A percentile compares a stretch with the other conserved stretches of the same genome.
These are phyloP conservation scores for Sturnira hondurensis DNA, from an alignment of 2,113 vertebrate species.

Conservation along the genomic window DNA sequence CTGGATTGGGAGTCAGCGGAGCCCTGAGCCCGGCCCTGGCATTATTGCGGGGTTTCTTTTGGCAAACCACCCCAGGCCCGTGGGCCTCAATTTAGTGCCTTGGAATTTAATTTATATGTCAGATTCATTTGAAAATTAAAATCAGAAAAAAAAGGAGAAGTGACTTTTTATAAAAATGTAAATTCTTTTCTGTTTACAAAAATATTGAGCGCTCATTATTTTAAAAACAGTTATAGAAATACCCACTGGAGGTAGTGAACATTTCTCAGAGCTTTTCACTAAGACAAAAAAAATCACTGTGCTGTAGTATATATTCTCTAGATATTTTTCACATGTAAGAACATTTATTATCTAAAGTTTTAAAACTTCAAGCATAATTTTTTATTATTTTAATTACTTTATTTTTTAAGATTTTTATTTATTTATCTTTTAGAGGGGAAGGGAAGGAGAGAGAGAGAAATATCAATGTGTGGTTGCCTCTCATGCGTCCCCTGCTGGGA, in stretches of 20 bases:
- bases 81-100: background rate
- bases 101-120: background rate
- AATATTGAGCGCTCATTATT: background rate
- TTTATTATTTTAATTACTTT: background rate
- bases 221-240: background rate
- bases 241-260: background rate
- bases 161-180: background rate
- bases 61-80: background rate
- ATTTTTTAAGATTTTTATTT: too few relatives aligned
- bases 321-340: background rate
- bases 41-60: background rate
- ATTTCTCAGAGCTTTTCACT: background rate
- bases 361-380: background rate
- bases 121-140: background rate
- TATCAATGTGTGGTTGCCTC: too few relatives aligned
- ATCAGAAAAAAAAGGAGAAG: constrained; percentile 22
- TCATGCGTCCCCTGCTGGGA: too few relatives aligned
- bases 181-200: background rate
- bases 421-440: too few relatives aligned
- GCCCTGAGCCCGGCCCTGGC: background rate
- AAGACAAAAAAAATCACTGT: background rate
- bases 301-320: background rate
- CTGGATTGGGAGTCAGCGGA: background rate
- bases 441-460: too few relatives aligned
- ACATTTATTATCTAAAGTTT: background rate